Evolutionary conservation across 2,113 vertebrate genomes (phyloP), one percentile per base, ranked within the genome.

Genomic region (Erinaceus europaeus): DNA sequence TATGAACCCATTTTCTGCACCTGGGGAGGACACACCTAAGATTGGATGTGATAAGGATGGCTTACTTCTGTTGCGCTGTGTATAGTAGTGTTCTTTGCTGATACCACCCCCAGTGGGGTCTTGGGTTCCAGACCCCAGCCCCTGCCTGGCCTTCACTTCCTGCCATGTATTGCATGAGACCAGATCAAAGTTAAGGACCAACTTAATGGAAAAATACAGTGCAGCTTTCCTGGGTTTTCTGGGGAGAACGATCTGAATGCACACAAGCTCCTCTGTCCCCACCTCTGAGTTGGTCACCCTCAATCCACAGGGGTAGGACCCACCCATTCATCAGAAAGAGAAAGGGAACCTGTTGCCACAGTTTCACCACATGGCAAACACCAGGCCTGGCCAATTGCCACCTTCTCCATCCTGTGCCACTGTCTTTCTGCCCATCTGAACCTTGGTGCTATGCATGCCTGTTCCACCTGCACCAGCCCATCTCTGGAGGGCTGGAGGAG

Each of bases 301-400:
- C 29, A 2, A 0, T 7, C 68, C 1, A 0, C 38, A 13, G 25
- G 1, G 14, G 46, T n/a, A n/a, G n/a, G n/a, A n/a, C n/a, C n/a
- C 21, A 7, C 5, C 5, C 7, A 6, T 36, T 38, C 44, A 1
- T 9, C 71, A 29, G 71, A 27, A 77, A 59, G 75, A 46, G 61
- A 67, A 50, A 42, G 38, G 12, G 48, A 59, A 32, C 15, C 20
- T 34, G 9, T 27, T 23, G 27, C 44, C 50, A 2, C 74, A 11
- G 34, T 2, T 9, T 6, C n/a, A 29, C 38, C 17, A 11, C 36
- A 25, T 3, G 0, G 36, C 74, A 27, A 40, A 17, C 61, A 50
- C 53, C 61, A 40, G n/a, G 25, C 59, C 86, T n/a, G 23, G 48
- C 59, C 25, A 2, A 9, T 21, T 0, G 6, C 9, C 32, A 3